Percentiles rank a stretch among this genome's conserved stretches.
Conservation (phyloP, 2,113 vertebrate species). For the Sakesphorus luctuosus region DNA sequence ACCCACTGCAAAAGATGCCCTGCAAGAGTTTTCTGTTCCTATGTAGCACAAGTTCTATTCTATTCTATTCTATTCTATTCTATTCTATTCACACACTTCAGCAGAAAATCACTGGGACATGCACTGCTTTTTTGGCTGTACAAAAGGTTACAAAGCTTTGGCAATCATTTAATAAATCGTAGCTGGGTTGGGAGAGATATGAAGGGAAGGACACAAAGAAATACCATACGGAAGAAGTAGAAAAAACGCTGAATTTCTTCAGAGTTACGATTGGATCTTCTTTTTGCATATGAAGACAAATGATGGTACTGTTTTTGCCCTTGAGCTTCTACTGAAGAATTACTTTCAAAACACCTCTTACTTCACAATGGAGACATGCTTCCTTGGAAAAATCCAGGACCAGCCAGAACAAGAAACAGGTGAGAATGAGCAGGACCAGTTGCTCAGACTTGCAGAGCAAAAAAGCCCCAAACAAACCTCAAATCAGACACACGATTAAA, state of each 20-base stretch:
- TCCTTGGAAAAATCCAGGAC: not conserved
- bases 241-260: not conserved
- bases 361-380: not conserved
- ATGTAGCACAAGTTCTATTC: not conserved
- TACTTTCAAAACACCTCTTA: not conserved
- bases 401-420: not conserved
- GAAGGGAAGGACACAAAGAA: not conserved
- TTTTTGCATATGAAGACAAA: not conserved
- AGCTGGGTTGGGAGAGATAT: not conserved
- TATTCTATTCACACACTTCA: not conserved
- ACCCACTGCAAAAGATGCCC: not conserved
- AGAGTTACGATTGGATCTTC: not conserved
- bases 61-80: not conserved
- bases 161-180: not conserved
- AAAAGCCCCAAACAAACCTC: not conserved
- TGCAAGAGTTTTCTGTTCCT: not conserved
- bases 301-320: not conserved
- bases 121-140: not conserved
- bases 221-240: not conserved
- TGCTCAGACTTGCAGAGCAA: constrained; percentile 37
- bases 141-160: not conserved
- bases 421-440: not conserved
- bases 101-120: not conserved
- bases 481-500: not conserved
- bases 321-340: not conserved